Percentiles rank a stretch among this genome's conserved stretches.
Evolutionary conservation across 1,140 invertebrate genomes (phyloP).

Genomic region (Trichonephila clavipes): DNA sequence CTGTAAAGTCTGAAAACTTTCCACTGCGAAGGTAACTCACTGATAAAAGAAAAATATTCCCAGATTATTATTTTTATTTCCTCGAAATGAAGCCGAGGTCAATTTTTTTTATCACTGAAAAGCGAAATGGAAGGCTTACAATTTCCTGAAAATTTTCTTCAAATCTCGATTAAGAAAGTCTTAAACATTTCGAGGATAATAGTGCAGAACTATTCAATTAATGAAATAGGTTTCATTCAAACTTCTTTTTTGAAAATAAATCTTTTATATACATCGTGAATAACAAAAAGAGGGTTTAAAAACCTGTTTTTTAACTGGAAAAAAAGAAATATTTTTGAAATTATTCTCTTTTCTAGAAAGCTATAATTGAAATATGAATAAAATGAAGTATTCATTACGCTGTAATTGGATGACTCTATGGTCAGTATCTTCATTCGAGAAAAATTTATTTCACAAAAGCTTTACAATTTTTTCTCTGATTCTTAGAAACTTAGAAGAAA

Average conservation of each 20-base stretch:
- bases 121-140: background rate
- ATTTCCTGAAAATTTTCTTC: background rate
- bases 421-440: background rate
- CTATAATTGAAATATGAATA: background rate
- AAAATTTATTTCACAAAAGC: background rate
- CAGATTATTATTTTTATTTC: background rate
- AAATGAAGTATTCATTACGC: background rate
- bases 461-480: no score
- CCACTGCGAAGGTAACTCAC: background rate
- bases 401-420: background rate
- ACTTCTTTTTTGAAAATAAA: background rate
- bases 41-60: background rate
- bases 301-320: background rate
- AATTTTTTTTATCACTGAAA: background rate
- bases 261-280: background rate
- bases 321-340: background rate
- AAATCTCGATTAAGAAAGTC: background rate
- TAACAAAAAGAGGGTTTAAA: background rate
- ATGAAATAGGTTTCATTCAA: background rate
- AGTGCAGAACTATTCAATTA: background rate
- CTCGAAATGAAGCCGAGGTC: background rate
- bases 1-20: background rate
- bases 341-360: background rate
- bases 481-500: no score
- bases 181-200: background rate